These are phyloP conservation scores for Drosophila gaucha DNA, from an alignment of 2,888 invertebrate species.

Conservation along the genomic window DNA sequence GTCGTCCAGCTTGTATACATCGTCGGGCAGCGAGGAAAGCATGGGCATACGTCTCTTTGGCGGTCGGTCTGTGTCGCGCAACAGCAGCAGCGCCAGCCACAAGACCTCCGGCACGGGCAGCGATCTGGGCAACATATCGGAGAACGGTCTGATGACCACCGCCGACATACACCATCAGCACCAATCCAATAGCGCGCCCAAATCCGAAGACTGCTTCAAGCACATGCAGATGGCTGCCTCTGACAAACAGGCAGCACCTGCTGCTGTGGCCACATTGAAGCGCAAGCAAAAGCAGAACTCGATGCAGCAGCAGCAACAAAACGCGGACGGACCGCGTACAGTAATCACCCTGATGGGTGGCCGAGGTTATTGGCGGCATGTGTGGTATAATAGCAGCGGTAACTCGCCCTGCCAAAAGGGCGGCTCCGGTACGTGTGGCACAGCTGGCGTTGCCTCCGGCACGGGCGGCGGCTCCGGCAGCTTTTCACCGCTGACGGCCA, in stretches of 20 bases:
- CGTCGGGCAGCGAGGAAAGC: slow-evolving; percentile 94
- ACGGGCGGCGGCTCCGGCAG: slow-evolving; percentile 30
- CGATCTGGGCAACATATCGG: slow-evolving; percentile 86
- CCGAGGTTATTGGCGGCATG: slow-evolving; percentile 94
- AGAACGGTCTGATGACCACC: slow-evolving; percentile 85
- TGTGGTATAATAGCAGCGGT: slow-evolving; percentile 86
- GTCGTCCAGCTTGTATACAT: slow-evolving; percentile 92
- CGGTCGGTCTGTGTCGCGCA: slow-evolving; percentile 89
- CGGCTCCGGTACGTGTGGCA: slow-evolving; percentile 1
- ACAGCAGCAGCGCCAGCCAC: slow-evolving; percentile 91
- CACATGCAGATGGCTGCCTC: slow-evolving; percentile 48
- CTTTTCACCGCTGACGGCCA: slow-evolving; percentile 86
- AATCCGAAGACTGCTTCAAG: slow-evolving; percentile 76
- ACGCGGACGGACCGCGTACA: slow-evolving; percentile 87
- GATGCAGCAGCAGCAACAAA: slow-evolving; percentile 77
- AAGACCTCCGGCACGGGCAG: slow-evolving; percentile 85
- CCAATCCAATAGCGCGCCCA: slow-evolving; percentile 69
- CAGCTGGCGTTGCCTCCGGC: slow-evolving; percentile 2
- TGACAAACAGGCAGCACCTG: slow-evolving; percentile 57
- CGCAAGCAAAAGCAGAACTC: slow-evolving; percentile 82
- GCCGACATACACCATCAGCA: slow-evolving; percentile 77
- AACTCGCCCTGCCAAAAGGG: slow-evolving; percentile 77
- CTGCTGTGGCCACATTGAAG: slow-evolving; percentile 82
- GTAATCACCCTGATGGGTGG: slow-evolving; percentile 95
- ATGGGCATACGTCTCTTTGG: slow-evolving; percentile 88